Evolutionary conservation across 2,888 invertebrate species (phyloP), one percentile per base, ranked within the genome.

Genomic region (Fragum fragum): DNA sequence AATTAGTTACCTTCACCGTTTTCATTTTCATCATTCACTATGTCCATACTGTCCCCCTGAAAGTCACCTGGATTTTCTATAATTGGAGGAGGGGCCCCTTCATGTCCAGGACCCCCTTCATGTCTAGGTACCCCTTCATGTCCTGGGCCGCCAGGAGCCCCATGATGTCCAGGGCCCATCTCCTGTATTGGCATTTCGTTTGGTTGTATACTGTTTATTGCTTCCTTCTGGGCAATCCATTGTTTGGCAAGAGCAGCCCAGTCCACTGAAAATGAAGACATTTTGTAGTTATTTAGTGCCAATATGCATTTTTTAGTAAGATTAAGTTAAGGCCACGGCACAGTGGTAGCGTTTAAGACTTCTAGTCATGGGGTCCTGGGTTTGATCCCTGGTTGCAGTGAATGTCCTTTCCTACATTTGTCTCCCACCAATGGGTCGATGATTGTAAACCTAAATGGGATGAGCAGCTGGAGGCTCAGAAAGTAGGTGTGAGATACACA

Each of bases 191-290:
- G 63, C 21, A 47, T 57, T 1, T 79, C 77, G n/a, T n/a, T 36
- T 66, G 39, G 66, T 9, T 68, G 78, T 7, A 63, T 26, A 11
- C 59, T 36, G 6, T 68, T 69, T 7, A 83, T 85, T 28, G 86
- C 79, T 69, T 94, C 93, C 69, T 91, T 91, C 75, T 93, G 93
- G 36, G 91, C 91, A 89, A 99, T 99, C 99, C 99, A 99, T 96
- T 99, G 98, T 93, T 99, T 98, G 32, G 99, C 99, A 91, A 99
- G 95, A 39, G 98, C 97, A 16, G 98, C 99, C 99, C 99, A 99
- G 95, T 99, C 99, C 80, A 99, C 98, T 53, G 70, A 29, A 53
- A 70, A n/a, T 7, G n/a, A n/a, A n/a, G n/a, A n/a, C n/a, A n/a
- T n/a, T n/a, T n/a, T n/a, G n/a, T n/a, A n/a, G n/a, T n/a, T n/a